A percentile compares a stretch with the other conserved stretches of the same genome.
phyloP scores from a whole-genome alignment of 2,888 invertebrate genomes.

The Panopea generosa region DNA sequence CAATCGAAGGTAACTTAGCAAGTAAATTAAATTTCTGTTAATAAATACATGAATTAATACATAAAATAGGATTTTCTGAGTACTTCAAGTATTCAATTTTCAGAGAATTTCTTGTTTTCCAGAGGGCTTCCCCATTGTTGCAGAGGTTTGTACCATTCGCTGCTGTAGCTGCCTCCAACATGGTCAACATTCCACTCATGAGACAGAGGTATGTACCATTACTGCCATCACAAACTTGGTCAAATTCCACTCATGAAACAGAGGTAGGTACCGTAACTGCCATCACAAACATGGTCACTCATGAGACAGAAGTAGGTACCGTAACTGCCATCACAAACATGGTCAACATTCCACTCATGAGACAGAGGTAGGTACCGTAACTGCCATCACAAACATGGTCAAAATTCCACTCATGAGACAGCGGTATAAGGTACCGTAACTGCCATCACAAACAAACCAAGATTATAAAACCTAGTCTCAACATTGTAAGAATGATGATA shows the following conservation, averaged over 20 bases:
- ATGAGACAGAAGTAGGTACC: too few species aligned
- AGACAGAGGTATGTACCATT: slow-evolving; percentile 88
- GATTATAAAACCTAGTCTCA: too few species aligned
- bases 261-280: too few species aligned
- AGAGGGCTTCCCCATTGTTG: slow-evolving; percentile 81
- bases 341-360: slow-evolving; percentile 99
- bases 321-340: slow-evolving; percentile 99
- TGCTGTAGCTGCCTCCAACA: slow-evolving; percentile 98
- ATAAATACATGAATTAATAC: too few species aligned
- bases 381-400: slow-evolving; percentile 98
- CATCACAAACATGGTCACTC: too few species aligned
- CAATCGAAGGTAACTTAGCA: too few species aligned
- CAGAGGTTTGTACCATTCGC: slow-evolving; percentile 95
- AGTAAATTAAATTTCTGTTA: too few species aligned
- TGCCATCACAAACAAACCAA: slow-evolving; percentile 98
- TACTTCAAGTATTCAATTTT: too few species aligned
- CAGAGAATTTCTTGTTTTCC: slow-evolving; percentile 9
- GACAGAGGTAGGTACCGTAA: slow-evolving; percentile 90
- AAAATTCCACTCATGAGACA: slow-evolving; percentile 99
- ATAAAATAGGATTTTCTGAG: too few species aligned
- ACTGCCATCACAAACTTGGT: too few species aligned
- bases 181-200: slow-evolving; percentile 99
- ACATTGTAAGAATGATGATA: too few species aligned
- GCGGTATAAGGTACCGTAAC: slow-evolving; percentile 89
- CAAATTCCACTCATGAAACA: too few species aligned